These are phyloP conservation scores for Sipha maydis DNA, from an alignment of 2,888 invertebrate species.

Conservation along the genomic window DNA sequence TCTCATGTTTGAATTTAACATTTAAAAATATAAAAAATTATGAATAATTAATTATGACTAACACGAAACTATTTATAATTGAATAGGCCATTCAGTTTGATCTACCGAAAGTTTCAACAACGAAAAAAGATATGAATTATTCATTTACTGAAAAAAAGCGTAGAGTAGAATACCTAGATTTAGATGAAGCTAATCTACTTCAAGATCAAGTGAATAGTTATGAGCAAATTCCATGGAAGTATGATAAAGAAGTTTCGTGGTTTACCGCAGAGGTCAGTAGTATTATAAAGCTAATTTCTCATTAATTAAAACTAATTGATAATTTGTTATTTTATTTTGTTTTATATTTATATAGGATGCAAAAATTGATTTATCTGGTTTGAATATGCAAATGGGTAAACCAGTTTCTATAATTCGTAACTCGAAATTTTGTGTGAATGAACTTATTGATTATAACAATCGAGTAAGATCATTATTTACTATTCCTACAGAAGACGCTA, in stretches of 20 bases:
- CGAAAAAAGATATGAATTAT: slow-evolving; percentile 14
- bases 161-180: slow-evolving; percentile 41
- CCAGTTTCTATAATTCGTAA: slow-evolving; percentile 49
- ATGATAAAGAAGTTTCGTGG: slow-evolving; percentile 16
- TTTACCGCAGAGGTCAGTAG: slow-evolving; percentile 29
- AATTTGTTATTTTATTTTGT: too few species aligned
- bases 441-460: slow-evolving; percentile 46
- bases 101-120: slow-evolving; percentile 31
- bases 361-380: slow-evolving; percentile 19
- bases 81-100: slow-evolving; percentile 32
- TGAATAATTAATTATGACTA: background rate
- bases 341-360: slow-evolving; percentile 25
- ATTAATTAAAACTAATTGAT: too few species aligned
- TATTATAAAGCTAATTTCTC: background rate
- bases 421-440: slow-evolving; percentile 51
- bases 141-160: slow-evolving; percentile 51
- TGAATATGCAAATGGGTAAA: slow-evolving; percentile 50
- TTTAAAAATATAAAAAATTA: background rate
- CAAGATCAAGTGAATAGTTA: slow-evolving; percentile 38
- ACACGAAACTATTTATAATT: background rate
- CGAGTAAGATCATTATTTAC: slow-evolving; percentile 55
- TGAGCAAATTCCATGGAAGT: slow-evolving; percentile 22
- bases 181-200: slow-evolving; percentile 54
- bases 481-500: slow-evolving; percentile 41
- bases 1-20: too few species aligned